Evolutionary conservation across 2,797 vertebrate genomes (phyloP).

Genomic region (Crypturellus tataupa): DNA sequence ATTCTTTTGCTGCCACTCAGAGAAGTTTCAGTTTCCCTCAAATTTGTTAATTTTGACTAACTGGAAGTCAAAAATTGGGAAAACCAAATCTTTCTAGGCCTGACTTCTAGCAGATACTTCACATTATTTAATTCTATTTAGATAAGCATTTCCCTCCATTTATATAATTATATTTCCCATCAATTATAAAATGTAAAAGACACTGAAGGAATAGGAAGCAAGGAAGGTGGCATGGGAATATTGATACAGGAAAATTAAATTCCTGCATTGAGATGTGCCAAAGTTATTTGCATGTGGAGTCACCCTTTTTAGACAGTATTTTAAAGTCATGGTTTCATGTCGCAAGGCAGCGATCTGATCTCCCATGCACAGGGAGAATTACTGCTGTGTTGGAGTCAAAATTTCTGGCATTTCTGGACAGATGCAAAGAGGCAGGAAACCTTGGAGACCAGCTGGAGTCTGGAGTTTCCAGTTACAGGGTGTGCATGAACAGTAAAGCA

Average conservation of each 20-base stretch:
- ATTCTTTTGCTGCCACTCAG: not conserved
- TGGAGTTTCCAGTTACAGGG: not conserved
- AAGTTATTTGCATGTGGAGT: rapidly evolving
- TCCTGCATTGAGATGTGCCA: no score
- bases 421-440: not conserved
- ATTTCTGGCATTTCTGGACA: not conserved
- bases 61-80: not conserved
- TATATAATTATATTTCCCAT: not conserved
- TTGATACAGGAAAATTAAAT: not conserved
- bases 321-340: not conserved
- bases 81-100: not conserved
- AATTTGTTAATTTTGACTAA: not conserved
- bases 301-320: not conserved
- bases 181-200: not conserved
- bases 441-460: not conserved
- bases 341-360: not conserved
- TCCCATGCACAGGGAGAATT: not conserved
- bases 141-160: not conserved
- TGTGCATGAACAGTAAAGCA: not conserved
- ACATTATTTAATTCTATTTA: not conserved
- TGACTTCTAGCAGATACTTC: not conserved
- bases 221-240: rapidly evolving
- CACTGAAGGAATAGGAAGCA: not conserved
- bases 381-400: not conserved
- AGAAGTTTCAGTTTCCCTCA: not conserved